Evolutionary conservation across 1,140 invertebrate species (phyloP).

Genomic region (Halyomorpha halys): DNA sequence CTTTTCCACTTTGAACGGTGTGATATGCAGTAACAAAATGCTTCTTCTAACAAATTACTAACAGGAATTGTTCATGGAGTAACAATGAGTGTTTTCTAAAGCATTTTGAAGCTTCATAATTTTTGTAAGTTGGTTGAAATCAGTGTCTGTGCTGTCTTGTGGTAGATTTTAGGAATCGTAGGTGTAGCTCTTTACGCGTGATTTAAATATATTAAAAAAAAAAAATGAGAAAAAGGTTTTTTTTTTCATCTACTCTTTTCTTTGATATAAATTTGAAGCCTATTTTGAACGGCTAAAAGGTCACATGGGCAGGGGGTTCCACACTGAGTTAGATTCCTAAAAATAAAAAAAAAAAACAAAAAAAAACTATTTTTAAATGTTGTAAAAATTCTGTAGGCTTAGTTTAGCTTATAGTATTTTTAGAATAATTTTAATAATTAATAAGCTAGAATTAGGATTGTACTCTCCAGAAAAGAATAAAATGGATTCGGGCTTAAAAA

Average conservation of each 20-base stretch:
- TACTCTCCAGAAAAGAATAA: constrained; percentile 15
- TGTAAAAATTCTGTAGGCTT: constrained; percentile 15
- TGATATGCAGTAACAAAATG: not conserved
- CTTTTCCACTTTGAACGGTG: not conserved
- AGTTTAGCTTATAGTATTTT: constrained; percentile 16
- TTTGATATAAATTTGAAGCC: constrained; percentile 1
- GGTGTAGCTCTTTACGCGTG: constrained; percentile 10
- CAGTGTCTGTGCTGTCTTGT: constrained; percentile 19
- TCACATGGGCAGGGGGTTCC: constrained; percentile 13
- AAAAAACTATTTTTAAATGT: constrained; percentile 20
- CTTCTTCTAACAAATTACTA: no score
- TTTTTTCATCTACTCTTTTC: constrained; percentile 6
- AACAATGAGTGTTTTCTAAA: no score
- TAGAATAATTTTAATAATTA: constrained; percentile 17
- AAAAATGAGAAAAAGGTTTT: constrained; percentile 10
- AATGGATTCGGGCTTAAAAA: constrained; percentile 18
- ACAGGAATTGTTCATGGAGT: no score
- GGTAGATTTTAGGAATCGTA: constrained; percentile 13
- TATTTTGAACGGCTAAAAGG: constrained; percentile 2
- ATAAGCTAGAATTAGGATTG: constrained; percentile 15
- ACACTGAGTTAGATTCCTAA: constrained; percentile 17
- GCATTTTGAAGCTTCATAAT: constrained; percentile 7
- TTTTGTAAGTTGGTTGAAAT: constrained; percentile 19
- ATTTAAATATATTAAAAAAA: constrained; percentile 8
- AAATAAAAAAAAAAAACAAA: not conserved